Conservation (phyloP, 2,888 invertebrate species). For the Spatulosminthurus flaviceps region DNA sequence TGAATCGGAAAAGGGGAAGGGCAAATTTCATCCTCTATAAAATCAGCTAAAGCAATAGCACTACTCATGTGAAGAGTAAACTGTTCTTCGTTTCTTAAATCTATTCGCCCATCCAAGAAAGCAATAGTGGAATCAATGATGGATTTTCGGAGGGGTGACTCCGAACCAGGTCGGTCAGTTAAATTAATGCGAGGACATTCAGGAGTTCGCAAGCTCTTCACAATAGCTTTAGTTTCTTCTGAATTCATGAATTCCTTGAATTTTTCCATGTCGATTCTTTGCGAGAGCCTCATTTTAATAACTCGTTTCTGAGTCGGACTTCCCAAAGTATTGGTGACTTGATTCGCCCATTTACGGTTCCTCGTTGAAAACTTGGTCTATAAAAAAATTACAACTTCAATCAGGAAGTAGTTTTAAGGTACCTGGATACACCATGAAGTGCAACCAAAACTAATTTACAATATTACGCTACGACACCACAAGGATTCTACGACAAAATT, state of each 20-base stretch:
- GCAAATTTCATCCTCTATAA: conserved; percentile 87
- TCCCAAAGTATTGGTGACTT: conserved; percentile 37
- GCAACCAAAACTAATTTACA: conserved; percentile 19
- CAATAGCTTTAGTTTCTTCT: conserved; percentile 33
- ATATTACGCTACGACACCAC: neutral
- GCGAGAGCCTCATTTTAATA: conserved; percentile 55
- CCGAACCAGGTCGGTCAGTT: conserved; percentile 57
- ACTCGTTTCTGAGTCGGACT: conserved; percentile 54
- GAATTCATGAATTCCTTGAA: conserved; percentile 47
- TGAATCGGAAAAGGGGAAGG: conserved; percentile 83
- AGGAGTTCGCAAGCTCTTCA: conserved; percentile 35
- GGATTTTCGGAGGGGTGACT: conserved; percentile 55
- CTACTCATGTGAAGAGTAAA: conserved; percentile 79
- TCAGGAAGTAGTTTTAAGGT: neutral
- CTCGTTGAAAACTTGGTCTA: conserved; percentile 58
- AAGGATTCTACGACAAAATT: conserved; percentile 11
- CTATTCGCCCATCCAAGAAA: conserved; percentile 59
- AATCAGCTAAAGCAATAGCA: conserved; percentile 80
- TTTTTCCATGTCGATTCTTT: conserved; percentile 55
- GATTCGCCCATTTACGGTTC: conserved; percentile 55
- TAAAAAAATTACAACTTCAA: conserved; percentile 24
- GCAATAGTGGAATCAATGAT: conserved; percentile 64
- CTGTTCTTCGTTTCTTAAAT: conserved; percentile 55
- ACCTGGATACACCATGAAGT: neutral
- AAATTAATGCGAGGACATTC: conserved; percentile 56